Conservation (phyloP, 23 tunicate genomes). For the Styela clava region DNA sequence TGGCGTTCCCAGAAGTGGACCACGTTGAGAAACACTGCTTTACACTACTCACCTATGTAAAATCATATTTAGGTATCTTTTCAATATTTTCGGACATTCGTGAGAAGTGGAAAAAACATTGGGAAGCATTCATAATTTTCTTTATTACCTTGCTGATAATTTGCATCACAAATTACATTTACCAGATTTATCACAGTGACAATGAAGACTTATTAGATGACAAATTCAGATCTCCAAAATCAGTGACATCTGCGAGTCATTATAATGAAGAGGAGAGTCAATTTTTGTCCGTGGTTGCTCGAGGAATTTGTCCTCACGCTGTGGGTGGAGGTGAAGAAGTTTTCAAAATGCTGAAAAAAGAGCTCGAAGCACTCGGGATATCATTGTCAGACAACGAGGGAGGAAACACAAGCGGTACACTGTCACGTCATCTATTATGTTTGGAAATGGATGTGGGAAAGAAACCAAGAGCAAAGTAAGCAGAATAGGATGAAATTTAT, state of each 20-base stretch:
- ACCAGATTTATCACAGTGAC: constrained; percentile 14
- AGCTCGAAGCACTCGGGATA: constrained; percentile 1
- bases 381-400: neutral
- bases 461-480: constrained; percentile 13
- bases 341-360: constrained; percentile 2
- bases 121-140: too few species aligned
- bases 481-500: too few species aligned
- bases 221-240: neutral
- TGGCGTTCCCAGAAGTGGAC: too few species aligned
- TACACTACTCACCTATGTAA: too few species aligned
- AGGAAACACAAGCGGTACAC: neutral
- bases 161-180: neutral
- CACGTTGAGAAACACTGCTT: too few species aligned
- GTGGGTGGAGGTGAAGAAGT: constrained; percentile 4
- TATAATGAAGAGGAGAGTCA: neutral
- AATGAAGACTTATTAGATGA: constrained; percentile 4
- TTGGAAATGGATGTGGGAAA: neutral
- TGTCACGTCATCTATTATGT: neutral
- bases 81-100: too few species aligned
- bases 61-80: too few species aligned
- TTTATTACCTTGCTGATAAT: too few species aligned
- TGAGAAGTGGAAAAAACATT: too few species aligned
- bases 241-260: neutral
- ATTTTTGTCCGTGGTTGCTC: constrained; percentile 6
- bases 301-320: constrained; percentile 2